Evolutionary conservation across 2,888 invertebrate genomes (phyloP), one percentile per base, ranked within the genome.

Genomic region (Hyposoter dolosus): DNA sequence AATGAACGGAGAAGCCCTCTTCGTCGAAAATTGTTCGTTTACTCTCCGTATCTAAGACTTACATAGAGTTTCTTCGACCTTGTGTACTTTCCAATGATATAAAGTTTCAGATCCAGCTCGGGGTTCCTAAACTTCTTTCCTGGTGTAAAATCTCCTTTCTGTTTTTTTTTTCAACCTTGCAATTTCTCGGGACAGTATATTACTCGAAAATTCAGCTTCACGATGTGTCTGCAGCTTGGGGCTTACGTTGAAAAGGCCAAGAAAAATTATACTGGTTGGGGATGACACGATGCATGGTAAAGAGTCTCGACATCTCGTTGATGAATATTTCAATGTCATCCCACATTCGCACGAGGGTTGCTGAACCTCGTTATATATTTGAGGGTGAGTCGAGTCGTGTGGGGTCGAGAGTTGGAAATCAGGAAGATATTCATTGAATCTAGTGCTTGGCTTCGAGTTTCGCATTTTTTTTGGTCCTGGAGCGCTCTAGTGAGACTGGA

Each of bases 231-330:
- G 40, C 9, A 40, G 10, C 40, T 40, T 40, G 40, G 10, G 10
- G 40, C 40, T 40, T 40, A 40, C 40, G 40, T 40, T 40, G 40
- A 19, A 65, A 32, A 19, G 23, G 40, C 12, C 19, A 53, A 53
- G 53, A 19, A 53, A 53, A 19, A 53, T 53, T n/a, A n/a, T 50
- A 12, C 63, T 63, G 32, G 19, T 65, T 9, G 10, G 63, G n/a
- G 50, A 53, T 45, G 40, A 75, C 28, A 17, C 17, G 47, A 47
- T 68, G 72, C 68, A 43, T 40, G 32, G 53, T 65, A 71, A 80
- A 84, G 45, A 66, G 63, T 66, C 53, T 45, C 80, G 80, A 81
- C 80, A 77, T 45, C 47, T 53, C 28, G 65, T 65, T 76, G 53
- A 76, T 50, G 47, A 76, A 60, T 71, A 80, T 76, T 76, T 63